A percentile compares a stretch with the other conserved stretches of the same genome.
These are phyloP conservation scores for Corythoichthys haematopterus DNA, from an alignment of 2,113 vertebrate genomes.

Conservation along the genomic window DNA sequence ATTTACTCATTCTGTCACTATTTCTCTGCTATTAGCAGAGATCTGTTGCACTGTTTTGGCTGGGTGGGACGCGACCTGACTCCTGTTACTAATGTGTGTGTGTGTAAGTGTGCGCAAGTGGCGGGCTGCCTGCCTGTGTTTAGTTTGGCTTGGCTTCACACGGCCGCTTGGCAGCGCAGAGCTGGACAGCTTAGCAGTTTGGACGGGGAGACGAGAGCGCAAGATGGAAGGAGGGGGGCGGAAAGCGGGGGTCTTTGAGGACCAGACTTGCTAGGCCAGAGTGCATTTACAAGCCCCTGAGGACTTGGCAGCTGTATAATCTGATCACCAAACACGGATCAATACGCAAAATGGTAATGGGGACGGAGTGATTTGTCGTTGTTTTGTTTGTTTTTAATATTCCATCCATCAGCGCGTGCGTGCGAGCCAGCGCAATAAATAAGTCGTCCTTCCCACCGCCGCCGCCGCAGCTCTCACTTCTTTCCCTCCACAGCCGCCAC, in stretches of 20 bases:
- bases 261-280: slow-evolving; percentile 34
- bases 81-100: slow-evolving; percentile 31
- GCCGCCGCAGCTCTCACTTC: neutral
- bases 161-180: slow-evolving; percentile 82
- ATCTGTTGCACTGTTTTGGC: slow-evolving; percentile 53
- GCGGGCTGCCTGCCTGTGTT: slow-evolving; percentile 88
- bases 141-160: slow-evolving; percentile 93
- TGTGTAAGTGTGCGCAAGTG: slow-evolving; percentile 59
- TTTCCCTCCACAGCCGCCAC: slow-evolving; percentile 1
- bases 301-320: slow-evolving; percentile 40
- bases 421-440: slow-evolving; percentile 23
- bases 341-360: slow-evolving; percentile 38
- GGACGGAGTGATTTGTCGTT: neutral
- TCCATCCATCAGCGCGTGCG: slow-evolving; percentile 15
- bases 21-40: slow-evolving; percentile 58
- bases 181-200: slow-evolving; percentile 84
- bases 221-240: slow-evolving; percentile 54
- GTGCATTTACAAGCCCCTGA: slow-evolving; percentile 43
- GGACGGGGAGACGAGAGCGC: slow-evolving; percentile 60
- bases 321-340: slow-evolving; percentile 38
- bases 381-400: slow-evolving; percentile 13
- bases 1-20: slow-evolving; percentile 70
- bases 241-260: slow-evolving; percentile 59
- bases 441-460: slow-evolving; percentile 7
- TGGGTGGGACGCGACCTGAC: slow-evolving; percentile 52